Percentiles rank a stretch among this genome's conserved stretches.
Conservation (phyloP, 2,113 vertebrate genomes). For the Cettia cetti region DNA sequence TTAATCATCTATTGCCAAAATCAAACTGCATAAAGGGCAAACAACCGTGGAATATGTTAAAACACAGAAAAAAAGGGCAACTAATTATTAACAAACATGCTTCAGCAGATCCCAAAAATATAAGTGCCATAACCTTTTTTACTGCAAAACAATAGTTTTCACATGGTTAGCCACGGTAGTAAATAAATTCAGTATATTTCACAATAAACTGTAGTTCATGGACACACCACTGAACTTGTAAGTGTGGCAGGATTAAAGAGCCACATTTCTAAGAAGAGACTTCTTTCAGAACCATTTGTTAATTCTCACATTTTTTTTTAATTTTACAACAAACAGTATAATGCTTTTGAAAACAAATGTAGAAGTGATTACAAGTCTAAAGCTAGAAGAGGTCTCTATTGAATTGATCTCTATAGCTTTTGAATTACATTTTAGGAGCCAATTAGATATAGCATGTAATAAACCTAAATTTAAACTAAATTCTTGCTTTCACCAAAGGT, state of each 20-base stretch:
- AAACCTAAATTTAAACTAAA: background rate
- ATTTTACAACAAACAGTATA: background rate
- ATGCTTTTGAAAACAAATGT: background rate
- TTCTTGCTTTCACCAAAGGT: background rate
- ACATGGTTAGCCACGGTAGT: constrained; percentile 26
- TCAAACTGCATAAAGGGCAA: background rate
- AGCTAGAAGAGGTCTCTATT: background rate
- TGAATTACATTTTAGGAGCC: background rate
- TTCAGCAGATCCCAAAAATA: background rate
- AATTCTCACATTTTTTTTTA: background rate
- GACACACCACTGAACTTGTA: background rate
- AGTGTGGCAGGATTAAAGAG: background rate
- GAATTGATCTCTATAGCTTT: background rate
- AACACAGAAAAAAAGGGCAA: background rate
- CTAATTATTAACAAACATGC: constrained; percentile 9
- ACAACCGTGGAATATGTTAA: background rate
- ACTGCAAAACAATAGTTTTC: constrained; percentile 34
- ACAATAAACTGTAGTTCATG: constrained; percentile 46
- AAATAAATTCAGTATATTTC: constrained; percentile 14
- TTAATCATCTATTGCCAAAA: background rate
- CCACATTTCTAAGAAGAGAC: background rate
- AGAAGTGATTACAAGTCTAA: background rate
- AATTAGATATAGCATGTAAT: background rate
- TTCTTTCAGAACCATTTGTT: background rate
- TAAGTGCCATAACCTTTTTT: constrained; percentile 11